phyloP scores from a whole-genome alignment of 2,113 vertebrate species.

The Aspidoscelis tigris region DNA sequence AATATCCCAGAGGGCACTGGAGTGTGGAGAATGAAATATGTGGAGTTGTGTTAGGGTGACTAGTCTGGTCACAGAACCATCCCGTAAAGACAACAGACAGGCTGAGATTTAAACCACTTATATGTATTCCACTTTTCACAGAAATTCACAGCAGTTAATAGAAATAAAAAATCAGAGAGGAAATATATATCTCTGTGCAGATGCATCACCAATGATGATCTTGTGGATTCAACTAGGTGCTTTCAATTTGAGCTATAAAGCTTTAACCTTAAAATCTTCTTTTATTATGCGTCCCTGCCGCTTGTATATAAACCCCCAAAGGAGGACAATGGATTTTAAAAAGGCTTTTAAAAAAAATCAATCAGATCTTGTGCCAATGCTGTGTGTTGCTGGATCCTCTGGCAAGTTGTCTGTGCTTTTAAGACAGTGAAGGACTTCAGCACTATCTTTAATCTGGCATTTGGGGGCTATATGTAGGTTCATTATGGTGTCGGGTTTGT shows the following conservation, averaged over 20 bases:
- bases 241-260: background rate
- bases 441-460: no score
- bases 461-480: no score
- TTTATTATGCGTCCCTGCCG: background rate
- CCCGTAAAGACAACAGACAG: background rate
- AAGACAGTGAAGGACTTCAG: no score
- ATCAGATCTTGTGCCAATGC: no score
- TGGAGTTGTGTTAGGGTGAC: no score
- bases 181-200: no score
- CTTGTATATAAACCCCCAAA: background rate
- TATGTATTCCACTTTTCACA: background rate
- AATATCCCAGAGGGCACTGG: constrained; percentile 94
- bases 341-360: no score
- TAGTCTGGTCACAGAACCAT: background rate
- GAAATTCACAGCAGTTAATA: background rate
- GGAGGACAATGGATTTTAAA: no score
- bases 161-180: background rate
- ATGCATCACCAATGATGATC: no score
- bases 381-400: no score
- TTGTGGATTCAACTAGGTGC: background rate
- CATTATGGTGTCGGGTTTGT: no score
- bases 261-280: background rate
- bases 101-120: background rate
- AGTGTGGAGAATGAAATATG: background rate
- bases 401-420: no score